Percentiles rank a stretch among this genome's conserved stretches.
Conservation (phyloP, 2,113 vertebrate species). For the Hucho hucho region DNA sequence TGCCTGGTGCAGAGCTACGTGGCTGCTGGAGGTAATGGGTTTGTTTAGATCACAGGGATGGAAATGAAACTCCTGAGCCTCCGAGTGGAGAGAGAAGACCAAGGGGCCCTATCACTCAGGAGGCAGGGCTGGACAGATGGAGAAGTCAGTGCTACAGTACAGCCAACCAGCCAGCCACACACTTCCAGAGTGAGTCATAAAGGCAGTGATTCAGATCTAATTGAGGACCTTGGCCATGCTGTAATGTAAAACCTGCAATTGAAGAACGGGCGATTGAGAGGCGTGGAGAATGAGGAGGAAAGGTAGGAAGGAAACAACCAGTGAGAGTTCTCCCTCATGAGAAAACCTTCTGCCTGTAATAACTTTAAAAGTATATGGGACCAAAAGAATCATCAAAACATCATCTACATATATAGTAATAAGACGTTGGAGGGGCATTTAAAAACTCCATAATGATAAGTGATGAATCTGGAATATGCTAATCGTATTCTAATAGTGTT, state of each 20-base stretch:
- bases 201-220: slow-evolving; percentile 68
- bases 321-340: background rate
- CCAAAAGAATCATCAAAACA: slow-evolving; percentile 6
- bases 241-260: slow-evolving; percentile 54
- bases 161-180: slow-evolving; percentile 35
- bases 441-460: slow-evolving; percentile 35
- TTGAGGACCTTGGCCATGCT: slow-evolving; percentile 55
- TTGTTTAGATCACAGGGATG: slow-evolving; percentile 80
- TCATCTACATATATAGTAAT: background rate
- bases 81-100: slow-evolving; percentile 43
- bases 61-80: slow-evolving; percentile 75
- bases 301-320: slow-evolving; percentile 1
- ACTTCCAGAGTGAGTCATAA: slow-evolving; percentile 44
- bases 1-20: slow-evolving; percentile 60
- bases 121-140: slow-evolving; percentile 50
- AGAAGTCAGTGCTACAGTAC: slow-evolving; percentile 42
- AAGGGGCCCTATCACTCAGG: slow-evolving; percentile 64
- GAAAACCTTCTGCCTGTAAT: background rate
- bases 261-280: slow-evolving; percentile 32
- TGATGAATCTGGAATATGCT: slow-evolving; percentile 58
- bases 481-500: slow-evolving; percentile 70
- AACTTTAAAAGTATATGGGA: slow-evolving; percentile 11
- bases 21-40: slow-evolving; percentile 68
- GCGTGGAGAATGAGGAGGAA: slow-evolving; percentile 36
- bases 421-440: background rate